A percentile compares a stretch with the other conserved stretches of the same genome.
Conservation (phyloP, 2,797 vertebrate genomes). For the Intellagama lesueurii region DNA sequence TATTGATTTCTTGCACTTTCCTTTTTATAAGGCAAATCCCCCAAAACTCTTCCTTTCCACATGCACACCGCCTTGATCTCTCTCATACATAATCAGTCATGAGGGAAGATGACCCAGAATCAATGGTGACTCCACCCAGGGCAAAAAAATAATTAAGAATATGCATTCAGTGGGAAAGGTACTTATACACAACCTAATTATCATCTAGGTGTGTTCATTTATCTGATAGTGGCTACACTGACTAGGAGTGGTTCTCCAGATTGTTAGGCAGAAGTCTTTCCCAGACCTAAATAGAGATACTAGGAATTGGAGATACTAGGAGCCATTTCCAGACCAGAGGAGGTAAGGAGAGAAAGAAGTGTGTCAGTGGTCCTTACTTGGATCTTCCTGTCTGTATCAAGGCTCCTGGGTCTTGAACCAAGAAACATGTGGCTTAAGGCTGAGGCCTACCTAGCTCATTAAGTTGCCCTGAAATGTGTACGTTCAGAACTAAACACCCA, state of each 20-base stretch:
- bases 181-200: not conserved
- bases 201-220: not conserved
- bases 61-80: not conserved
- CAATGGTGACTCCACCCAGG: slow-evolving; percentile 19
- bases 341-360: not conserved
- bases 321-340: not conserved
- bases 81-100: slow-evolving; percentile 13
- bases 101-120: slow-evolving; percentile 47
- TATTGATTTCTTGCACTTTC: slow-evolving; percentile 16
- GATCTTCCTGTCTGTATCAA: too few relatives aligned
- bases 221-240: not conserved
- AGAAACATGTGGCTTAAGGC: not conserved
- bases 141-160: slow-evolving; percentile 51
- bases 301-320: not conserved
- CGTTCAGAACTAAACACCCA: not conserved
- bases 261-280: not conserved
- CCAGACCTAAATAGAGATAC: not conserved
- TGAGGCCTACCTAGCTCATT: not conserved
- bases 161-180: slow-evolving; percentile 11
- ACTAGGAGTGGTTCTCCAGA: too few relatives aligned
- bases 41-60: not conserved
- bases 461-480: too few relatives aligned
- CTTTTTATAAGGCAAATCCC: slow-evolving; percentile 57
- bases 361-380: not conserved
- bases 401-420: not conserved